These are phyloP conservation scores for Lipophrys pholis DNA, from an alignment of 2,113 vertebrate genomes.

Conservation along the genomic window DNA sequence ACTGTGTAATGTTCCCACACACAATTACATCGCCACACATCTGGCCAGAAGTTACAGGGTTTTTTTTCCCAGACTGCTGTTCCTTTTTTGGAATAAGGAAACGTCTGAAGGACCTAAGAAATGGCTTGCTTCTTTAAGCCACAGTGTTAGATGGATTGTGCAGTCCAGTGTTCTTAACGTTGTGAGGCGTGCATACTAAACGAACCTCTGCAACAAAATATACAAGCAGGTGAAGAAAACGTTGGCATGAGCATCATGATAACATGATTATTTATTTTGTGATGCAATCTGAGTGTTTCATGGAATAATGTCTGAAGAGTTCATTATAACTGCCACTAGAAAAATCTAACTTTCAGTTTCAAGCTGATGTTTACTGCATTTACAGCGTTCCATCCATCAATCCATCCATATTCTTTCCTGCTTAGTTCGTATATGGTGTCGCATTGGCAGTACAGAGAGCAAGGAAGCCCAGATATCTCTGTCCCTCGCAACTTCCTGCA, in stretches of 20 bases:
- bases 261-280: background rate
- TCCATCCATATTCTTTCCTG: too few species aligned
- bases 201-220: background rate
- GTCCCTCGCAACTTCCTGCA: too few species aligned
- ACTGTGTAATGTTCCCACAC: background rate
- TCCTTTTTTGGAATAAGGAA: background rate
- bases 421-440: too few species aligned
- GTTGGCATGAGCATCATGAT: background rate
- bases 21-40: background rate
- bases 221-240: background rate
- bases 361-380: background rate
- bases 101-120: background rate
- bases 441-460: too few species aligned
- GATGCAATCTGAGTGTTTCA: background rate
- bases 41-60: background rate
- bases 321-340: background rate
- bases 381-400: background rate
- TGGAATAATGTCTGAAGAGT: background rate
- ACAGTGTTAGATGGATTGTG: background rate
- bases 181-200: background rate
- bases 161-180: background rate
- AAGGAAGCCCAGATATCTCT: too few species aligned
- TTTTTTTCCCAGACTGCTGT: background rate
- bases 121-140: background rate
- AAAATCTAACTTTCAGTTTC: background rate